Percentiles rank a stretch among this genome's conserved stretches.
phyloP scores from a whole-genome alignment of 2,888 invertebrate genomes.

The Pristionchus maxplancki region DNA sequence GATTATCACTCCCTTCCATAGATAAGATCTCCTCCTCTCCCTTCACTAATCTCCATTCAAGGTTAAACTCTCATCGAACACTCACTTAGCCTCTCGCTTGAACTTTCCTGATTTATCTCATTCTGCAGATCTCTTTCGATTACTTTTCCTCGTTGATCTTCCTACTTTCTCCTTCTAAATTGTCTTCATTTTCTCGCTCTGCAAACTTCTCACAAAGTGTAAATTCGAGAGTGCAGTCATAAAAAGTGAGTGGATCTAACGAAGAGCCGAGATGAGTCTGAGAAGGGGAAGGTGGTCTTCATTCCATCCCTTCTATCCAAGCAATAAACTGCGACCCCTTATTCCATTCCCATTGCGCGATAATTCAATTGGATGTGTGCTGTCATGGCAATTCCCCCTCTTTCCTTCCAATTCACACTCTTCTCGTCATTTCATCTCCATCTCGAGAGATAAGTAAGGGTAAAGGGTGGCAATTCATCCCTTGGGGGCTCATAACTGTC shows the following conservation, averaged over 20 bases:
- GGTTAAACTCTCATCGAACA: conserved; percentile 27
- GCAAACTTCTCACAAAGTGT: conserved; percentile 17
- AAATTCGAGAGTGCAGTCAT: conserved; percentile 33
- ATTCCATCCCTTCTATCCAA: background rate
- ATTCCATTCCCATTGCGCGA: conserved; percentile 2
- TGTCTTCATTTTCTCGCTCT: background rate
- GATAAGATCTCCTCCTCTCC: background rate
- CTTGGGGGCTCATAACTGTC: background rate
- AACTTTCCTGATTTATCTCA: background rate
- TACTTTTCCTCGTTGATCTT: background rate
- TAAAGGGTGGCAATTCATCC: background rate
- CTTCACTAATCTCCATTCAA: background rate
- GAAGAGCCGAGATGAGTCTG: conserved; percentile 3
- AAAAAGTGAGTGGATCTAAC: conserved; percentile 44
- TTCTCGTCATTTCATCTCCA: background rate
- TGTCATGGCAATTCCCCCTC: conserved; percentile 5
- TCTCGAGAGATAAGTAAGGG: background rate
- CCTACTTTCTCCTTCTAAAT: background rate
- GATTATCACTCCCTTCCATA: background rate
- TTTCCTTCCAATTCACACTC: background rate
- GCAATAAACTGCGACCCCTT: background rate
- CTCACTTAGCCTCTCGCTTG: background rate
- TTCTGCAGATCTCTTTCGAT: background rate
- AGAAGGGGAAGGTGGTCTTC: conserved; percentile 14
- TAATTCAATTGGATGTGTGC: background rate